These are phyloP conservation scores for Agriopis aurantiaria DNA, from an alignment of 2,888 invertebrate species.

Conservation along the genomic window DNA sequence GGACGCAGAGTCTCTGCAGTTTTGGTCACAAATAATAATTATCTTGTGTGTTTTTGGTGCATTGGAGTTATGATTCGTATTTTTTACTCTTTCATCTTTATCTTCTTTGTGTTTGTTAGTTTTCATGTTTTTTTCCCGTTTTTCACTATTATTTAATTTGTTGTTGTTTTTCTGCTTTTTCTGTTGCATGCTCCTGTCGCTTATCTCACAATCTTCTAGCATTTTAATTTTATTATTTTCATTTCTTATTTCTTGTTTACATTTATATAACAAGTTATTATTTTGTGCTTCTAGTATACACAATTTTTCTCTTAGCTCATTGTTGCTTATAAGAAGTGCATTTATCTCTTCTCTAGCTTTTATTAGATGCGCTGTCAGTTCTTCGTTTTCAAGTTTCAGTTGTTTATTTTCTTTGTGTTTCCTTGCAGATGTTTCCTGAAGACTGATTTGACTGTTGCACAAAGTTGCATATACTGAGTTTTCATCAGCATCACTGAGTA, in stretches of 20 bases:
- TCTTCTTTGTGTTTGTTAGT: neutral
- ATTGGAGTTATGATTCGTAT: neutral
- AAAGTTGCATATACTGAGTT: neutral
- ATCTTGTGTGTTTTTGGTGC: neutral
- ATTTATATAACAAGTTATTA: neutral
- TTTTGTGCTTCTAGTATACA: neutral
- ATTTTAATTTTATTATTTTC: neutral
- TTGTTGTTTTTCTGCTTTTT: neutral
- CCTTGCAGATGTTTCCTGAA: neutral
- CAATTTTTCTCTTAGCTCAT: neutral
- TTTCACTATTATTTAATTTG: neutral
- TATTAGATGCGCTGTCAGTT: neutral
- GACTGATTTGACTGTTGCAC: neutral
- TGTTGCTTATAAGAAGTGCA: neutral
- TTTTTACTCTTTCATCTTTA: neutral
- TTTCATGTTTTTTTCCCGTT: neutral
- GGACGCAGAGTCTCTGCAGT: neutral
- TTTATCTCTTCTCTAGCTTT: constrained; percentile 5
- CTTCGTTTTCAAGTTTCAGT: neutral
- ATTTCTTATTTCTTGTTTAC: neutral
- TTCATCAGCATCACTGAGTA: neutral
- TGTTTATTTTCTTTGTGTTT: neutral
- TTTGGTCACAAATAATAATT: constrained; percentile 3
- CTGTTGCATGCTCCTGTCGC: neutral
- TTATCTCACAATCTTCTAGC: neutral